Base-by-base conservation (phyloP, 2,113 vertebrate genomes). In the Narcine bancroftii region DNA sequence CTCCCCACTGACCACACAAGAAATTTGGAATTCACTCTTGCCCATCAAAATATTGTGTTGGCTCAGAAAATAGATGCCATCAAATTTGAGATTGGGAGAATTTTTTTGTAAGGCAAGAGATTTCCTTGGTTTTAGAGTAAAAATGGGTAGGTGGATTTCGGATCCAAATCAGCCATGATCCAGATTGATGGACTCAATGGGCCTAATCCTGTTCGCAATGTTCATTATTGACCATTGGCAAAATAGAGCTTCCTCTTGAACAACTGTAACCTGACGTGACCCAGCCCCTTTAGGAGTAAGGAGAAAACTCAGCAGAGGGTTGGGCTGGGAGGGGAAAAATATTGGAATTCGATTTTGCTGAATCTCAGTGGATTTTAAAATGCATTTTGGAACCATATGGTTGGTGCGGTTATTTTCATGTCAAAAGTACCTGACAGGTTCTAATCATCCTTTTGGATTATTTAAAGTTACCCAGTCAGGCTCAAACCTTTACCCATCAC, bases 381-480 rank as follows among this genome's bases (percentile, higher is more conserved):
- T 65, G n/a, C n/a, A 65, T 39, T 65, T 89, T 65, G 39, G n/a
- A 89, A 6, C 56, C 39, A 29, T 66, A 15, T 45, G 60, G 87
- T 39, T 89, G 63, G 87, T 10, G 42, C 26, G 19, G 87, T 29
- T 65, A 66, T 60, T 45, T 45, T 29, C 87, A 42, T 45, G 36
- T 89, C 60, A 42, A 45, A 42, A 89, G 26, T 66, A 89, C n/a
- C 87, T 89, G 21, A 89, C 39, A 29, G 26, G 36, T n/a, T 45
- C 60, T 45, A 26, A 66, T 89, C 87, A 42, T 66, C 63, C 21
- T 19, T 15, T 91, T 26, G 21, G 63, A 69, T 69, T 66, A 45
- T 91, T 69, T 91, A 69, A 91, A 69, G 89, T 91, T 69, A 69
- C 17, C 53, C 81, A 71, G 39, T 47, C 89, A 91, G 63, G 39